A percentile compares a stretch with the other conserved stretches of the same genome.
These are phyloP conservation scores for Onthophagus sagittarius DNA, from an alignment of 2,888 invertebrate species.

Conservation along the genomic window DNA sequence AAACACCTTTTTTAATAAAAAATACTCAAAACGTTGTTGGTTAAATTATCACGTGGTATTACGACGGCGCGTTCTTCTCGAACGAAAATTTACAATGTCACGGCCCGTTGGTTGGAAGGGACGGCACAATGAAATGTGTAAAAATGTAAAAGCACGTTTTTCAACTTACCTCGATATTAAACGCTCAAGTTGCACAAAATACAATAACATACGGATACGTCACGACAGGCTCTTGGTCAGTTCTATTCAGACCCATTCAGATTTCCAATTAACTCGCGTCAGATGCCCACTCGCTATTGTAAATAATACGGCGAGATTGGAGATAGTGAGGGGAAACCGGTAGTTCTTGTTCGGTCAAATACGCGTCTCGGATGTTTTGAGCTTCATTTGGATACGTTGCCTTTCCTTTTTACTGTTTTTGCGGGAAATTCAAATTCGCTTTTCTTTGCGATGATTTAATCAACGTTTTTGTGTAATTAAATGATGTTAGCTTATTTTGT, in stretches of 20 bases:
- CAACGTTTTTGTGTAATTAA: neutral
- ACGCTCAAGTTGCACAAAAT: constrained; percentile 32
- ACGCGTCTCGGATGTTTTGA: constrained; percentile 21
- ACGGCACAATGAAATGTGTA: neutral
- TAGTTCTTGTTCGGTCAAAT: constrained; percentile 31
- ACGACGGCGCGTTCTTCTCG: constrained; percentile 10
- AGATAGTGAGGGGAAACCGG: constrained; percentile 26
- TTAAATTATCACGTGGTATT: constrained; percentile 26
- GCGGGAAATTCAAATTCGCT: constrained; percentile 18
- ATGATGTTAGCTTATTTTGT: too few relatives aligned
- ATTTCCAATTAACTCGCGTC: constrained; percentile 25
- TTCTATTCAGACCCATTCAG: constrained; percentile 31
- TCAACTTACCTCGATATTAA: constrained; percentile 28
- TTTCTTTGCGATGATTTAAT: neutral
- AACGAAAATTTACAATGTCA: constrained; percentile 25
- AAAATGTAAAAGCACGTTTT: constrained; percentile 23
- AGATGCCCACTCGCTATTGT: constrained; percentile 25
- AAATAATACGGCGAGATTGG: constrained; percentile 21
- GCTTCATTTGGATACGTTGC: constrained; percentile 29
- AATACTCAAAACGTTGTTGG: neutral
- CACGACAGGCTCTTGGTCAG: constrained; percentile 22
- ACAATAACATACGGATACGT: constrained; percentile 30
- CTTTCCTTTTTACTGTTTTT: constrained; percentile 21
- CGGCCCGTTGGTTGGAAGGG: constrained; percentile 4
- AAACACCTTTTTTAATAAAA: neutral